These are phyloP conservation scores for Pseudochirops cupreus DNA, from an alignment of 2,797 vertebrate species.

Conservation along the genomic window DNA sequence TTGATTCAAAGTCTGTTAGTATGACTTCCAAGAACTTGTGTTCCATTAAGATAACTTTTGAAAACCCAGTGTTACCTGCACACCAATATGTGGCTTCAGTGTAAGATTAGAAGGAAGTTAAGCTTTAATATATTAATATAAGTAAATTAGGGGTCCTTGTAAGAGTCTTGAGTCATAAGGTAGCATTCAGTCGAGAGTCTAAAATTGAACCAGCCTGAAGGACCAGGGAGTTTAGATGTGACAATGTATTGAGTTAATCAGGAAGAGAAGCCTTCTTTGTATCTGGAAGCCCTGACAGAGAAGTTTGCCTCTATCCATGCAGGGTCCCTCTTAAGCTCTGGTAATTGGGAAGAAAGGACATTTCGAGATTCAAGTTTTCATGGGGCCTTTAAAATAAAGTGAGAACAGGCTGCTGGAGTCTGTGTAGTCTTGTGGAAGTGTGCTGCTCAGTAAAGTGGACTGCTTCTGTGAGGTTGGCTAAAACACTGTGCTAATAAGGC, in stretches of 20 bases:
- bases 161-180: neutral
- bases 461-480: neutral
- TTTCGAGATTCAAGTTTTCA: neutral
- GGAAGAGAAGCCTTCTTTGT: neutral
- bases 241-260: neutral
- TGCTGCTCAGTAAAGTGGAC: neutral
- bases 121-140: neutral
- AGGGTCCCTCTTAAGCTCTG: neutral
- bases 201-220: neutral
- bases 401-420: neutral
- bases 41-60: neutral
- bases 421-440: neutral
- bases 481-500: neutral
- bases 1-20: too few species aligned
- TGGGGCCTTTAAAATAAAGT: neutral
- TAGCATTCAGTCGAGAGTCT: neutral
- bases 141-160: neutral
- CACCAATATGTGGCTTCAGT: neutral
- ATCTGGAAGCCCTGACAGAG: neutral
- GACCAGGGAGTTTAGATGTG: neutral
- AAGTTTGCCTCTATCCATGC: neutral
- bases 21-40: neutral
- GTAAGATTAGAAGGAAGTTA: neutral
- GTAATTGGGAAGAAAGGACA: neutral
- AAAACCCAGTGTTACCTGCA: too few species aligned